Conservation (phyloP, 1,140 invertebrate genomes). For the Bombus cullumanus region DNA sequence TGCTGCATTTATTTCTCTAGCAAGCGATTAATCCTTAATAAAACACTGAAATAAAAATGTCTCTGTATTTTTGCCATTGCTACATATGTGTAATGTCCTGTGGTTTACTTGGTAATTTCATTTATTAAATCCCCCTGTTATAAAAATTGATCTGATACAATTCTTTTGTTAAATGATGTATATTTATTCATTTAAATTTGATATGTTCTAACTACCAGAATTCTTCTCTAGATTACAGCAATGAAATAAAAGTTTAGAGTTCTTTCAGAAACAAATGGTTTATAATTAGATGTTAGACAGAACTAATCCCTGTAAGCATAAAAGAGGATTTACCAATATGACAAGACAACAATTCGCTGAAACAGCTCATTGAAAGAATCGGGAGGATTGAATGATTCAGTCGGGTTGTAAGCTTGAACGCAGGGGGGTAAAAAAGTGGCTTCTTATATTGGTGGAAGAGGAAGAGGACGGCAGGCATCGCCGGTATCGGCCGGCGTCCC, state of each 20-base stretch:
- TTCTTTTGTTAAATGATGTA: too few species aligned
- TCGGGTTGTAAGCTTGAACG: not conserved
- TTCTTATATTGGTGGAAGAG: conserved; percentile 38
- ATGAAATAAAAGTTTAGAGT: too few species aligned
- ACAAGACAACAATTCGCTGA: not conserved
- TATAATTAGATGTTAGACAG: too few species aligned
- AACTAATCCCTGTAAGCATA: not conserved
- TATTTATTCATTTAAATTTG: too few species aligned
- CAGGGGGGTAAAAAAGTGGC: not conserved
- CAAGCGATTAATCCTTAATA: not conserved
- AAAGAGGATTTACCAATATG: not conserved
- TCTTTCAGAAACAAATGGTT: too few species aligned
- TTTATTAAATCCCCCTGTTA: too few species aligned
- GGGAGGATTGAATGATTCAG: not conserved
- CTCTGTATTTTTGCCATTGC: not conserved
- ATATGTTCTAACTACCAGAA: too few species aligned
- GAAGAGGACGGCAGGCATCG: conserved; percentile 34
- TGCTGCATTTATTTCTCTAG: not conserved
- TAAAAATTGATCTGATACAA: too few species aligned
- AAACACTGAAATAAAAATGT: not conserved
- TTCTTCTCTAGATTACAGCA: too few species aligned
- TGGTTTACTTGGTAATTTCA: too few species aligned
- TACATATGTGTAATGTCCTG: not conserved
- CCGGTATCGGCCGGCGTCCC: conserved; percentile 74
- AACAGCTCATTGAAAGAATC: not conserved